Conservation (phyloP, 2,797 vertebrate genomes). For the Oreochromis mossambicus region DNA sequence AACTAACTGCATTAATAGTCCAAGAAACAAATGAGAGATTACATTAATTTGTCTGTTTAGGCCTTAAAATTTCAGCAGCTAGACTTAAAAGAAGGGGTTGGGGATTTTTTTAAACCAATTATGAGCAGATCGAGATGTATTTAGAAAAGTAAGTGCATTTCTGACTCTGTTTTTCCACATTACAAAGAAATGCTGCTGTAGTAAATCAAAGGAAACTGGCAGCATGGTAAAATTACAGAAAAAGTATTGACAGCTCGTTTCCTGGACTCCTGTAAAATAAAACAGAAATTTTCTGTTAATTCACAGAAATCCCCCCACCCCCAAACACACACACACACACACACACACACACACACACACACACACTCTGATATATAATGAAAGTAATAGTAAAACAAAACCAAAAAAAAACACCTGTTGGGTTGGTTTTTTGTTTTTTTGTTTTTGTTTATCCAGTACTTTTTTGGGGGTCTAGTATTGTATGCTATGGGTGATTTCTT, state of each 20-base stretch:
- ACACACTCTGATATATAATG: not conserved
- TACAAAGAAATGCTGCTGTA: not conserved
- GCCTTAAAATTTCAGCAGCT: not conserved
- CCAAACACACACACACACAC: not conserved
- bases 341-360: not conserved
- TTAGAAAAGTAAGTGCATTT: not conserved
- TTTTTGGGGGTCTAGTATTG: not conserved
- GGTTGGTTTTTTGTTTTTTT: not conserved
- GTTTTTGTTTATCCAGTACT: not conserved
- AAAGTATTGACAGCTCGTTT: not conserved
- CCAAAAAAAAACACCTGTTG: rapidly evolving
- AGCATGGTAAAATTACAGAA: not conserved
- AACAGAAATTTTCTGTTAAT: not conserved
- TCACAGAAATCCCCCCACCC: not conserved
- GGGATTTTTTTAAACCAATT: rapidly evolving
- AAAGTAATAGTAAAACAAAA: not conserved
- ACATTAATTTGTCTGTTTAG: not conserved
- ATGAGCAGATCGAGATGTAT: not conserved
- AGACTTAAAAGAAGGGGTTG: not conserved
- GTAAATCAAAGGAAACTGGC: not conserved
- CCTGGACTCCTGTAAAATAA: not conserved
- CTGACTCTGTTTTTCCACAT: not conserved
- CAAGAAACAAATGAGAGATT: not conserved
- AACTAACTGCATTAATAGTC: not conserved
- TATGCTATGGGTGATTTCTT: not conserved